Percentiles rank a stretch among this genome's conserved stretches.
Conservation (phyloP, 2,888 invertebrate species). For the Amphipyra tragopoginis region DNA sequence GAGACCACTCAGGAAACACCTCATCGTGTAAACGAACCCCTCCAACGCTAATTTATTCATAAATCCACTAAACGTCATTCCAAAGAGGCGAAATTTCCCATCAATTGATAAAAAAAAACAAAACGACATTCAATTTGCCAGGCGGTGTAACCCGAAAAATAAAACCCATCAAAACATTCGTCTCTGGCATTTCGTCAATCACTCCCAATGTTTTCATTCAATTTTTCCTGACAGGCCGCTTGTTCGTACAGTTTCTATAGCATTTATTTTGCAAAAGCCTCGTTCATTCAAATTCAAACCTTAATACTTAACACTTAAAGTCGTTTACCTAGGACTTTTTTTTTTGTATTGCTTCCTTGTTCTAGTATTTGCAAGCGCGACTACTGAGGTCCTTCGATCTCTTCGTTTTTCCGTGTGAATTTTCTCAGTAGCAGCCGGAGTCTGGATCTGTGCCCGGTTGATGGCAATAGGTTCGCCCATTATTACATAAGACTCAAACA, state of each 20-base stretch:
- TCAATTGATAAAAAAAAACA: conserved; percentile 50
- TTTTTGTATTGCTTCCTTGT: too few species aligned
- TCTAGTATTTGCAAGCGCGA: too few species aligned
- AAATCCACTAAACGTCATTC: conserved; percentile 48
- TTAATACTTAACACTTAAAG: conserved; percentile 8
- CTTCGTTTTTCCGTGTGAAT: too few species aligned
- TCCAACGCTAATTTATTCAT: conserved; percentile 42
- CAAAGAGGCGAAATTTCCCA: conserved; percentile 42
- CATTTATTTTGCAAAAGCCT: conserved; percentile 9
- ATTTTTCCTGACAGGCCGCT: conserved; percentile 64
- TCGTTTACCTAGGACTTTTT: too few species aligned
- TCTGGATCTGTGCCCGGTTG: too few species aligned
- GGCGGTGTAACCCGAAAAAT: conserved; percentile 46
- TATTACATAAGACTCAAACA: too few species aligned
- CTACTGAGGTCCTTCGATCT: too few species aligned
- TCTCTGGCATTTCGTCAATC: conserved; percentile 65
- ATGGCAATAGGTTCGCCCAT: too few species aligned
- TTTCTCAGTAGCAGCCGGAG: too few species aligned
- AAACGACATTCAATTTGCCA: conserved; percentile 57
- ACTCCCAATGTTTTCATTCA: conserved; percentile 67
- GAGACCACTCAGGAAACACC: conserved; percentile 5
- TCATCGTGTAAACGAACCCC: conserved; percentile 17
- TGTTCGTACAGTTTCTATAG: conserved; percentile 18
- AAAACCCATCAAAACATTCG: conserved; percentile 65
- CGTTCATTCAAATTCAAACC: conserved; percentile 24